A percentile compares a stretch with the other conserved stretches of the same genome.
These are phyloP conservation scores for Pygoscelis antarcticus DNA, from an alignment of 2,113 vertebrate species.

Conservation along the genomic window DNA sequence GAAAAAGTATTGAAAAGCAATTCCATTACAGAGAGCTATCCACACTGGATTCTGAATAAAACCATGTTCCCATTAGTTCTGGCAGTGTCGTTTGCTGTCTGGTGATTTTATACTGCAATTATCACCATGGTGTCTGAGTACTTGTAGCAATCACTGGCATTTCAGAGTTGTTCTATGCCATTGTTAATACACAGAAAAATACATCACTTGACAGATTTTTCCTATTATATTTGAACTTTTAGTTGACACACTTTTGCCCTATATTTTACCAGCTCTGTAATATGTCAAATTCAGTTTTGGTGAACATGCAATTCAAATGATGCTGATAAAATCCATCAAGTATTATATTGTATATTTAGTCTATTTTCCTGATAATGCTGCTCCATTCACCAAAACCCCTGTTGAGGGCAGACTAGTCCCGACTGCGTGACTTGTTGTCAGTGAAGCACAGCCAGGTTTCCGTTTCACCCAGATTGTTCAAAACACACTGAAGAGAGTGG, in stretches of 20 bases:
- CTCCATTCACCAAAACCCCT: not conserved
- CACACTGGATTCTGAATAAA: not conserved
- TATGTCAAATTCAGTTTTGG: not conserved
- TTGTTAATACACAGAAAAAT: not conserved
- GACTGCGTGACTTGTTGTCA: fast-evolving
- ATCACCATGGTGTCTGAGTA: not conserved
- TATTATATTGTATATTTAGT: not conserved
- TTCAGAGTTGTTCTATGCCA: not conserved
- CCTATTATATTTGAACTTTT: not conserved
- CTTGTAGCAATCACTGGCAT: conserved; percentile 11
- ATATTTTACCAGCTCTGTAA: not conserved
- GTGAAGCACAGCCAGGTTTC: not conserved
- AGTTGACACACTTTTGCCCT: not conserved
- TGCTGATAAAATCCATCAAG: not conserved
- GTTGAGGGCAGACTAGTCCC: conserved; percentile 1
- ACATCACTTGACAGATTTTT: not conserved
- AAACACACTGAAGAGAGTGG: not conserved
- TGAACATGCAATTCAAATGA: not conserved
- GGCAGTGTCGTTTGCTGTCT: not conserved
- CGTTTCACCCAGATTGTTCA: not conserved
- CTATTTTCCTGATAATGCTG: not conserved
- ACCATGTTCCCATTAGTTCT: not conserved
- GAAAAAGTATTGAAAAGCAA: not conserved
- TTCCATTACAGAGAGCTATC: not conserved
- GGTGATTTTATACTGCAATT: conserved; percentile 18